phyloP scores from a whole-genome alignment of 1,140 invertebrate genomes.

The Leptinotarsa defecta region DNA sequence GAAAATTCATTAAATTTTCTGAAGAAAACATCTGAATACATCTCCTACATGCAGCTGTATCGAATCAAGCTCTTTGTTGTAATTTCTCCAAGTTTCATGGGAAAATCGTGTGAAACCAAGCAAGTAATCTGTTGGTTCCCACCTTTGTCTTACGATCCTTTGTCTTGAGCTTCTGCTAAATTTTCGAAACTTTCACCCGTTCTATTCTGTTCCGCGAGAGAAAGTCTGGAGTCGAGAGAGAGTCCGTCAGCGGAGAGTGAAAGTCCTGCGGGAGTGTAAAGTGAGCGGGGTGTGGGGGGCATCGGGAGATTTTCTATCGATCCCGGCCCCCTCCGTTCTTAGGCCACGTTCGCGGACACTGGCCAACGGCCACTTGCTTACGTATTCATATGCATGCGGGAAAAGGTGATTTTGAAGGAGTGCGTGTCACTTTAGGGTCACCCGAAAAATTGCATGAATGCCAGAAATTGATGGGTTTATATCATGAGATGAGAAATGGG shows the following conservation, averaged over 20 bases:
- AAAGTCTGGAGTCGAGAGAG: constrained; percentile 45
- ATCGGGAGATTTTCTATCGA: constrained; percentile 43
- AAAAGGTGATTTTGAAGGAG: constrained; percentile 24
- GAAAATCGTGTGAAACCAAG: too few species aligned
- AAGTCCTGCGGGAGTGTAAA: constrained; percentile 52
- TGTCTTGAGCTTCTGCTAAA: not conserved
- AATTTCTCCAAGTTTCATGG: too few species aligned
- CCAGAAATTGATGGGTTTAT: constrained; percentile 24
- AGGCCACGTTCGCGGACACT: constrained; percentile 37
- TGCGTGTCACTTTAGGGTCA: constrained; percentile 23
- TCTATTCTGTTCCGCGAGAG: constrained; percentile 33
- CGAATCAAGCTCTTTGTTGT: too few species aligned
- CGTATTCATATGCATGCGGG: constrained; percentile 44
- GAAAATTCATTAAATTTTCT: too few species aligned
- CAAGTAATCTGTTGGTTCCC: too few species aligned
- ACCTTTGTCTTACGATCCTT: not conserved
- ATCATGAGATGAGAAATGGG: constrained; percentile 9
- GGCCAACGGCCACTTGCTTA: constrained; percentile 48
- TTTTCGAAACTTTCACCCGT: constrained; percentile 8
- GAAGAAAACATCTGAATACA: too few species aligned
- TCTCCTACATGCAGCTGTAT: too few species aligned
- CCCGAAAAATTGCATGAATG: constrained; percentile 23
- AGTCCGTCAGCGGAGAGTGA: constrained; percentile 48
- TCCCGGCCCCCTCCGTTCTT: constrained; percentile 39
- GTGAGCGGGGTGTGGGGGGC: constrained; percentile 43